Percentiles rank a stretch among this genome's conserved stretches.
Evolutionary conservation across 2,797 vertebrate genomes (phyloP).

Genomic region (Meda fulgida): DNA sequence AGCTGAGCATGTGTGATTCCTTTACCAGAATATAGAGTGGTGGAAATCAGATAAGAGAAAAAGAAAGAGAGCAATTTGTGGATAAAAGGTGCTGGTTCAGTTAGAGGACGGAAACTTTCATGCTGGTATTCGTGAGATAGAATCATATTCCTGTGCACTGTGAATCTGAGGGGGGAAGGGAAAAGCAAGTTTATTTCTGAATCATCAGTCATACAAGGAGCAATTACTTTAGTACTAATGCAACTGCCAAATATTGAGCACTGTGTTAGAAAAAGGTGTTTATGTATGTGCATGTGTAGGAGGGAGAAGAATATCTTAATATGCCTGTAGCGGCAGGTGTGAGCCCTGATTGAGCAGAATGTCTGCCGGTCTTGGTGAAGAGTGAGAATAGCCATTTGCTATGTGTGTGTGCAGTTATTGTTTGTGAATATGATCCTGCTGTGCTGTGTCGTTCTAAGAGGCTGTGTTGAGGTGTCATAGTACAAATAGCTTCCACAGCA

Average conservation of each 20-base stretch:
- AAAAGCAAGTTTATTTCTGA: neutral
- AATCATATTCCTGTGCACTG: constrained; percentile 64
- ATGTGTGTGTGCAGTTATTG: constrained; percentile 25
- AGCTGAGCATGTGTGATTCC: constrained; percentile 46
- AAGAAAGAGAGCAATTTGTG: constrained; percentile 54
- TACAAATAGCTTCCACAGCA: constrained; percentile 44
- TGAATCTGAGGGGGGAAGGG: neutral
- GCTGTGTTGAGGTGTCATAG: constrained; percentile 28
- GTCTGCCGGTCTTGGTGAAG: constrained; percentile 28
- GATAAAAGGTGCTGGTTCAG: constrained; percentile 76
- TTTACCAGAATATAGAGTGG: neutral
- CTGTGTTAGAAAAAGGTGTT: neutral
- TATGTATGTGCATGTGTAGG: neutral
- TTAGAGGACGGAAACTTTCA: constrained; percentile 73
- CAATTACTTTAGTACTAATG: constrained; percentile 19
- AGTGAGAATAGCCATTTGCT: constrained; percentile 43
- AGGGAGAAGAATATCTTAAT: neutral
- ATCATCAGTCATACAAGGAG: constrained; percentile 39
- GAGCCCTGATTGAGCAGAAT: constrained; percentile 17
- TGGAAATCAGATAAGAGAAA: neutral
- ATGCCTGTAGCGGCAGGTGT: constrained; percentile 26
- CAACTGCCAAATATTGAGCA: neutral
- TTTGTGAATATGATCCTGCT: constrained; percentile 28
- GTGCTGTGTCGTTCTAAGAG: constrained; percentile 5
- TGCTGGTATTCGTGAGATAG: constrained; percentile 85